A percentile compares a stretch with the other conserved stretches of the same genome.
These are phyloP conservation scores for Falco peregrinus DNA, from an alignment of 2,797 vertebrate genomes.

Conservation along the genomic window DNA sequence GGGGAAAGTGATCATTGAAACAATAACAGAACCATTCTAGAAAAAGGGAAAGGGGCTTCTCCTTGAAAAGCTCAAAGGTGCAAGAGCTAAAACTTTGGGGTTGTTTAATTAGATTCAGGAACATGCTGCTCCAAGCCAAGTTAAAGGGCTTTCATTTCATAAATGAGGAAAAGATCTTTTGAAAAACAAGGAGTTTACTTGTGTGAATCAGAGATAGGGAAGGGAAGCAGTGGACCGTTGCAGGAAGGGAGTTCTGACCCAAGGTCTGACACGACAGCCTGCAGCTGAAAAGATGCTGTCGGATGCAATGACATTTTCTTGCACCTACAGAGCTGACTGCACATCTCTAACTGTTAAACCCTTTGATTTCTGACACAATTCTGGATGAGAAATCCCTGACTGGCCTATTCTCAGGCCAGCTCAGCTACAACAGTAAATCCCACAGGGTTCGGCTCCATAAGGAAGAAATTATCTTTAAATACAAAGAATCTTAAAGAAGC, in stretches of 20 bases:
- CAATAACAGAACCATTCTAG: neutral
- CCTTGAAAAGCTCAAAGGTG: neutral
- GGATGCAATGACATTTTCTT: neutral
- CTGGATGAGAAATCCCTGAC: neutral
- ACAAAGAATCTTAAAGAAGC: neutral
- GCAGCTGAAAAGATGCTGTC: neutral
- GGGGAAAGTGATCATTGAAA: conserved; percentile 5
- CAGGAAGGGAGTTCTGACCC: neutral
- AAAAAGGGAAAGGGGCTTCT: neutral
- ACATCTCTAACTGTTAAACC: neutral
- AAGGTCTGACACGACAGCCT: neutral
- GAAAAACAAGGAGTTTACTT: neutral
- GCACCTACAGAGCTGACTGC: neutral
- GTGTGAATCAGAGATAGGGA: neutral
- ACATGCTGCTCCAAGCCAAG: neutral
- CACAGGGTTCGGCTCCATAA: neutral
- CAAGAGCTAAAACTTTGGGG: neutral
- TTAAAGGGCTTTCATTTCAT: neutral
- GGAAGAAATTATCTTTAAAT: neutral
- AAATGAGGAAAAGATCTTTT: neutral
- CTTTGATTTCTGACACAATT: neutral
- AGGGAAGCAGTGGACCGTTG: neutral
- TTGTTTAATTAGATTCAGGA: neutral
- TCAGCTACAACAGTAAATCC: neutral
- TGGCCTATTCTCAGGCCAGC: neutral